Conservation (phyloP, 1,140 invertebrate species). For the Pogonus chalceus region DNA sequence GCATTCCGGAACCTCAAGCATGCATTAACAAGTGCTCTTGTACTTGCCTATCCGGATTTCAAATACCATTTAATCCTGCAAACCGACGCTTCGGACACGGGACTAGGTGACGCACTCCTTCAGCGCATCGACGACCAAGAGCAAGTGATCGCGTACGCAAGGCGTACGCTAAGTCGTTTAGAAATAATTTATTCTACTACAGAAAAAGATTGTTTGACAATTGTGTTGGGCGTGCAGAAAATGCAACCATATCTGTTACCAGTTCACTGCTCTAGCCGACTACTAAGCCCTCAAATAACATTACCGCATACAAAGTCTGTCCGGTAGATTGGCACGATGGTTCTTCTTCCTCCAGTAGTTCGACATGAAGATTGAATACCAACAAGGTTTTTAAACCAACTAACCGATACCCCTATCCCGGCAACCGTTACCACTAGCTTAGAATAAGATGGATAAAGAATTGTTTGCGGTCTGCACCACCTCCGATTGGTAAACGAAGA, state of each 20-base stretch:
- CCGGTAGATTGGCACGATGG: slow-evolving; percentile 20
- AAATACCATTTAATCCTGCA: neutral
- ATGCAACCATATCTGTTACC: slow-evolving; percentile 29
- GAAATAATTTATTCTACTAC: slow-evolving; percentile 36
- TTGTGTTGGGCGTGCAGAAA: slow-evolving; percentile 29
- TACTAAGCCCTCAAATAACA: slow-evolving; percentile 28
- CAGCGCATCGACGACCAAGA: neutral
- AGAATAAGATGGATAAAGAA: neutral
- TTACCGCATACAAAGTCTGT: slow-evolving; percentile 14
- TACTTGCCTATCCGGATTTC: neutral
- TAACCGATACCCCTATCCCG: slow-evolving; percentile 19
- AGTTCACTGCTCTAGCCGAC: slow-evolving; percentile 34
- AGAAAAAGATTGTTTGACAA: slow-evolving; percentile 34
- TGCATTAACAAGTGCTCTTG: neutral
- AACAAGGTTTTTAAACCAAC: slow-evolving; percentile 20
- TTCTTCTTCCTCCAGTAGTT: slow-evolving; percentile 31
- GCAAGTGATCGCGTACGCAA: neutral
- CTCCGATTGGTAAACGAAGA: slow-evolving; percentile 4
- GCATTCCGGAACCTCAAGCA: neutral
- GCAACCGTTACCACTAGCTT: slow-evolving; percentile 12
- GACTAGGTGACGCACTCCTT: neutral
- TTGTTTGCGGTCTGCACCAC: neutral
- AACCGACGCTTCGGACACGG: neutral
- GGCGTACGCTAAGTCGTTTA: slow-evolving; percentile 27
- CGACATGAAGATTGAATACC: slow-evolving; percentile 18